phyloP scores from a whole-genome alignment of 2,888 invertebrate genomes.

The Seira ritae region DNA sequence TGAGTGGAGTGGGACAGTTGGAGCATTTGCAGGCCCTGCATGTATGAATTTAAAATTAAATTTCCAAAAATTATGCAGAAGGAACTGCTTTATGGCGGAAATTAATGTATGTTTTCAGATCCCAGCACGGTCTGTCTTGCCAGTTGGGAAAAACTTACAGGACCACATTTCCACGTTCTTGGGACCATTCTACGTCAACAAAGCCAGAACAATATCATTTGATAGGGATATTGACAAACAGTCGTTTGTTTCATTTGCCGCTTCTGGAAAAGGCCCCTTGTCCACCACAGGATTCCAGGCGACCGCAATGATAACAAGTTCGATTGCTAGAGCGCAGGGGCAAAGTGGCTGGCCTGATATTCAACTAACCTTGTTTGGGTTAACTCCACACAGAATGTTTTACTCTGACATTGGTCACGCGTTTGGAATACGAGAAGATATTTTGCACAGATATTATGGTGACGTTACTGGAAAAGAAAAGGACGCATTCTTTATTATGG shows the following conservation, averaged over 20 bases:
- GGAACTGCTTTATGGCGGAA: background rate
- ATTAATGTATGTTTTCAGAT: slow-evolving; percentile 41
- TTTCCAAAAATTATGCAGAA: background rate
- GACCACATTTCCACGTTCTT: slow-evolving; percentile 56
- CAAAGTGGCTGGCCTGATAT: slow-evolving; percentile 61
- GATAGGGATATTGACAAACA: slow-evolving; percentile 56
- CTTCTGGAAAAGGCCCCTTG: slow-evolving; percentile 52
- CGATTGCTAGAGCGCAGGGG: slow-evolving; percentile 51
- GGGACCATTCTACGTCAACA: slow-evolving; percentile 63
- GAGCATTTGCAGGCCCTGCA: slow-evolving; percentile 42
- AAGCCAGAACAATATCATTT: slow-evolving; percentile 50
- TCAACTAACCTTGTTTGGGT: slow-evolving; percentile 57
- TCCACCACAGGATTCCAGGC: slow-evolving; percentile 60
- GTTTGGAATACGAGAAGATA: slow-evolving; percentile 51
- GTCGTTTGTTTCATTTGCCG: slow-evolving; percentile 51
- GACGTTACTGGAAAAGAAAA: slow-evolving; percentile 46
- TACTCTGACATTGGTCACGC: slow-evolving; percentile 59
- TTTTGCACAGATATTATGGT: slow-evolving; percentile 38
- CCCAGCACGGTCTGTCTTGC: slow-evolving; percentile 50
- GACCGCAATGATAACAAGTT: slow-evolving; percentile 41
- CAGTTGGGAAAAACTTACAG: slow-evolving; percentile 60
- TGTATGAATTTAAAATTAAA: slow-evolving; percentile 26
- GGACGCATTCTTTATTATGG: slow-evolving; percentile 58
- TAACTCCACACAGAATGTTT: slow-evolving; percentile 56
- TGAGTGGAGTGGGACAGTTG: slow-evolving; percentile 59